Evolutionary conservation across 2,113 vertebrate genomes (phyloP), one percentile per base, ranked within the genome.

Genomic region (Taxidea taxus): DNA sequence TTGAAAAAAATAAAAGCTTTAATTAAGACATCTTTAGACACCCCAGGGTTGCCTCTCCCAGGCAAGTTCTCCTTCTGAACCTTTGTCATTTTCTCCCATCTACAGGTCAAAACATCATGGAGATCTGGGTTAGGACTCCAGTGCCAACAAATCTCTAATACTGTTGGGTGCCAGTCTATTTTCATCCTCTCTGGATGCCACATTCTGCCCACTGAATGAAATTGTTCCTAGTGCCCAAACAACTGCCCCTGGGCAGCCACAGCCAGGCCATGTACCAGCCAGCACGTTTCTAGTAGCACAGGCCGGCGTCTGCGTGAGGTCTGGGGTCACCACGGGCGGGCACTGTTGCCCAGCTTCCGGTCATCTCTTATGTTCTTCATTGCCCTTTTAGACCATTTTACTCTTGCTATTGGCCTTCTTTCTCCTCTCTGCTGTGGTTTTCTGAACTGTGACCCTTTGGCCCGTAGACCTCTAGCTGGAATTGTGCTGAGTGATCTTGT

Each of bases 231-330:
- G 29, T 78, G 58, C 47, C 68, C 56, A 6, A 29, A 47, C 83
- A 44, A 75, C 13, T 51, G 27, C 7, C 27, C 64, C 2, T 0
- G 39, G 25, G 23, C 31, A 39, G 27, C 23, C 31, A 31, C 37
- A 3, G 7, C 27, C 34, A 51, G 74, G 10, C 2, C 47, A 83
- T 47, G 12, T 9, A 27, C 15, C 27, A 70, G 77, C 42, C 27
- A 54, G n/a, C 3, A 2, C 13, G 75, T 37, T 75, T 74, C 82
- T 64, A 4, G 7, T 7, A 70, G 54, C 54, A 25, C 3, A 2
- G 25, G 7, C 3, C 0, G 12, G 7, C n/a, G 2, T 31, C 54
- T 68, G 23, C 4, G 12, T 2, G 47, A 13, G 64, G 34, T 31
- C 81, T 27, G 29, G n/a, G 58, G 37, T 47, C 42, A 34, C 25